Base-by-base conservation (phyloP, 2,113 vertebrate genomes). In the Engystomops pustulosus region DNA sequence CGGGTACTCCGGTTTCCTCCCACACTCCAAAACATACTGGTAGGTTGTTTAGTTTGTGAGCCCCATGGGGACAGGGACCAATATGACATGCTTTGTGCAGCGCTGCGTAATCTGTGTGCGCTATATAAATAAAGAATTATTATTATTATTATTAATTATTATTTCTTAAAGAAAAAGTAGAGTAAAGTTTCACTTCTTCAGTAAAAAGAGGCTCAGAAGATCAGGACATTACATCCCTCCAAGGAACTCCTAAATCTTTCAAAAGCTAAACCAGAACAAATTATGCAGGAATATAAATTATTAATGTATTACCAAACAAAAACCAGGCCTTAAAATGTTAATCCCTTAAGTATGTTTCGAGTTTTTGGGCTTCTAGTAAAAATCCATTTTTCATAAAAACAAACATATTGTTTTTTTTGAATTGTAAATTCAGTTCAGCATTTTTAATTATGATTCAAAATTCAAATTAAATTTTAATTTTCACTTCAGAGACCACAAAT, bases 401-500 rank as follows among this genome's bases (percentile, higher is more conserved):
- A 76, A 55, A 55, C 11, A 55, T 49, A 47, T 10, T 77, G 4
- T 34, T 55, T 36, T 55, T 4, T 32, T 77, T 32, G 23, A 27
- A 49, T 18, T 49, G 14, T 30, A 74, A 74, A 74, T 32, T 20
- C 25, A 27, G 44, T 36, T 77, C 38, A 77, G 49, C 49, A 38
- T 77, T 76, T 55, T 58, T 60, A 78, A 41, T 41, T 23, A 60
- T 38, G 10, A 58, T 58, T 78, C 12, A 47, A 23, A 65, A 49
- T 65, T 44, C 55, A 65, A 79, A 79, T 79, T 32, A 65, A 25
- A 79, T 65, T 79, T 79, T 78, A 11, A 78, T 78, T 78, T 38
- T 8, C 12, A n/a, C 15, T 77, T 77, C 75, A 17, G 75, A 38
- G 51, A 38, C 75, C 53, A 78, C 55, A 36, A 23, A 78, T 41